Evolutionary conservation across 2,113 vertebrate species (phyloP), one percentile per base, ranked within the genome.

Genomic region (Rynchops niger): DNA sequence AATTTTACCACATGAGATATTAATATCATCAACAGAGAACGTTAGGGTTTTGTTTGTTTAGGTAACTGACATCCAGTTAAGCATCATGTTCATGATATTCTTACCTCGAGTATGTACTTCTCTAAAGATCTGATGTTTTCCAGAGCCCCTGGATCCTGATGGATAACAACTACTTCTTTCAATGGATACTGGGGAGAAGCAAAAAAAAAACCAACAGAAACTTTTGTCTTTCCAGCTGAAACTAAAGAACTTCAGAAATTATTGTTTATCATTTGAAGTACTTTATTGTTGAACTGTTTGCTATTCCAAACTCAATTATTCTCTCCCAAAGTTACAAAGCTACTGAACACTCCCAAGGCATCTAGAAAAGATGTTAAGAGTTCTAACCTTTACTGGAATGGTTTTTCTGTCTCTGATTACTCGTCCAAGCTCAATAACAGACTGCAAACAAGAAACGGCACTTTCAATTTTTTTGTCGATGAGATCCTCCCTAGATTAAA

Each of bases 401-500:
- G 99, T 99, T 98, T 98, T 99, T 67, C 99, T 98, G 98, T 99
- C 99, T 95, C 99, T 97, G 96, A 99, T 99, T 96, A 99, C 99
- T 95, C 99, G 98, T 47, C 99, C 99, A 82, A 99, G 98, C 97
- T 99, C 99, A 94, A 99, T 99, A 97, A 99, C 99, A 25, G 99
- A 99, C 96, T 99, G 99, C 99, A 99, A 99, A 92, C 98, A 99
- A 79, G 98, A 99, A 59, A 99, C 98, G 1, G 99, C 99, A 15
- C 94, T 98, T 98, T 99, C 99, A 20, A 98, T 99, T 79, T 98
- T 99, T 98, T 99, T 99, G 98, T 99, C 98, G 92, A 99, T 99
- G 98, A 99, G 82, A 74, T 98, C 97, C 93, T 99, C 99, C 94
- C 99, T 99, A 80, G 36, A 95, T 93, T 65, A 62, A 87, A 82